Base-by-base conservation (phyloP, 2,888 invertebrate genomes). In the Eupithecia subfuscata region DNA sequence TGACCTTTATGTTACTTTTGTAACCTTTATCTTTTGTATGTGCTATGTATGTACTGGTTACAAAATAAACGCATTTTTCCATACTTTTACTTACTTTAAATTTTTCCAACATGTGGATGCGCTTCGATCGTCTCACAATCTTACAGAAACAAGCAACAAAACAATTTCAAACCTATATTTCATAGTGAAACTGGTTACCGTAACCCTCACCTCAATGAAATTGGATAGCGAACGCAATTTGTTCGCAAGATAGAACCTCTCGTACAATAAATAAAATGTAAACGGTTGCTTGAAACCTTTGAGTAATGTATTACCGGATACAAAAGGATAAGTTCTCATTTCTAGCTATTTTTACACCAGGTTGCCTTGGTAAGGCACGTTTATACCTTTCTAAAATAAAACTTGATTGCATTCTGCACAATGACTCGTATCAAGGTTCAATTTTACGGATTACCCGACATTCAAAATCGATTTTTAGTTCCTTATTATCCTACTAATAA, bases 151-250 rank as follows among this genome's bases (percentile, higher is more conserved):
- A 43, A 68, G 40, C 25, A 70, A 67, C 78, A 76, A 18, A 72
- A 71, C 34, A 77, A 72, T 77, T 75, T 77, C 67, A 56, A 74
- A 77, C 70, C 77, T 72, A 70, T 72, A 77, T 73, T 72, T 79
- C 78, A 82, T 82, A 78, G 77, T 72, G 82, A 86, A 86, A 75
- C 83, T 82, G 75, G 79, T 83, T 81, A 73, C 80, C n/a, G 52
- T 56, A 22, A 56, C 52, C 52, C 75, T 78, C 82, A 82, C 80
- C 81, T 77, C 83, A 82, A 81, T 84, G 83, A 86, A 87, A 87
- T 87, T 87, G 87, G 84, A 87, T 84, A 81, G 84, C 82, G 85
- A 87, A 87, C 81, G 82, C 85, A 86, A 87, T 87, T 87, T 87
- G 80, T 78, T 81, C 75, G 71, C 75, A 79, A 80, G 82, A 85